phyloP scores from a whole-genome alignment of 2,888 invertebrate species.

The Cyclophora punctaria region DNA sequence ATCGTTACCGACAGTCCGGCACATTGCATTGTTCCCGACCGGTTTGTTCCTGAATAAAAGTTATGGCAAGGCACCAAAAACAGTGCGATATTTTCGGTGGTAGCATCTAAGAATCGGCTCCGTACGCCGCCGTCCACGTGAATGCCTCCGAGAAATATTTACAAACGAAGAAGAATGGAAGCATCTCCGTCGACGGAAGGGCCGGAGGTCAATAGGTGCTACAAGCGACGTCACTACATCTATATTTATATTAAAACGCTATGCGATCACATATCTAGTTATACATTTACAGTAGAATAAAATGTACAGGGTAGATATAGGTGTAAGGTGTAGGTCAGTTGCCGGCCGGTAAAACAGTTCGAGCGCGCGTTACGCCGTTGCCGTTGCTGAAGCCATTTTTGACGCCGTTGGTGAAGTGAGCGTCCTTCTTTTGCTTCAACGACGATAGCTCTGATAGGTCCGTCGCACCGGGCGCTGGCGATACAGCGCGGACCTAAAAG shows the following conservation, averaged over 20 bases:
- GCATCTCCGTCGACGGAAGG: background rate
- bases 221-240: constrained; percentile 15
- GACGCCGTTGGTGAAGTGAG: constrained; percentile 49
- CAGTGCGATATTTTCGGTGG: constrained; percentile 7
- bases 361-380: constrained; percentile 40
- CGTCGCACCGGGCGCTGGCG: constrained; percentile 30
- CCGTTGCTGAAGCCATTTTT: constrained; percentile 62
- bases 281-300: constrained; percentile 51
- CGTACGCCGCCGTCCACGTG: too few species aligned
- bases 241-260: constrained; percentile 32
- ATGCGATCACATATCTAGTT: constrained; percentile 69
- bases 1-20: background rate
- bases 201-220: constrained; percentile 4
- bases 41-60: background rate
- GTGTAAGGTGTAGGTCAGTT: constrained; percentile 44
- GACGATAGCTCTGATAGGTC: constrained; percentile 11
- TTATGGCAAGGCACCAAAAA: constrained; percentile 19
- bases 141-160: constrained; percentile 6
- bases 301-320: constrained; percentile 64
- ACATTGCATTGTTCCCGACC: too few species aligned
- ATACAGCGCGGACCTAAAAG: too few species aligned
- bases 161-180: constrained; percentile 15
- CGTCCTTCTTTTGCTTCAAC: constrained; percentile 23
- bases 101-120: background rate
- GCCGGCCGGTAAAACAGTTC: constrained; percentile 63